A percentile compares a stretch with the other conserved stretches of the same genome.
These are phyloP conservation scores for Epinotia bilunana DNA, from an alignment of 2,888 invertebrate genomes.

Conservation along the genomic window DNA sequence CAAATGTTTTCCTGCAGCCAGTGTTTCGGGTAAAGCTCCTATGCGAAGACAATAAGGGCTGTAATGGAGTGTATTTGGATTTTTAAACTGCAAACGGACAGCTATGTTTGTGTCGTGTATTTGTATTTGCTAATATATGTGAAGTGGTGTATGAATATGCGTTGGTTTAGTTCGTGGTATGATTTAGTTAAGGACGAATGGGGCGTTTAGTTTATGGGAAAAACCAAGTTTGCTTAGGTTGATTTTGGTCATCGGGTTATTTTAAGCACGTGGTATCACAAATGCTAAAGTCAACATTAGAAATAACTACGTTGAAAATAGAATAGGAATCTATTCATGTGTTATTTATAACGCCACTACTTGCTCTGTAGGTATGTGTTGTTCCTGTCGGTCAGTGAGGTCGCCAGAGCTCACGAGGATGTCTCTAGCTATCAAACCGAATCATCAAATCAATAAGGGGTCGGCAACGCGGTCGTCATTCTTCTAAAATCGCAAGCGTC, in stretches of 20 bases:
- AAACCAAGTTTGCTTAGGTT: slow-evolving; percentile 3
- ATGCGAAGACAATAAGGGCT: background rate
- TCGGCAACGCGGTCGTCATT: too few relatives aligned
- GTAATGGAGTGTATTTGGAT: background rate
- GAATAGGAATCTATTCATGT: background rate
- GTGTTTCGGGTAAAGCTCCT: background rate
- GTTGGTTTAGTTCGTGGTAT: slow-evolving; percentile 16
- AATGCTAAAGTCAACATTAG: background rate
- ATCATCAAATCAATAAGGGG: too few relatives aligned
- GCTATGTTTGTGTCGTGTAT: slow-evolving; percentile 6
- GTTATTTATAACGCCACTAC: background rate
- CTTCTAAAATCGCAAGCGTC: too few relatives aligned
- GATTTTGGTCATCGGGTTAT: background rate
- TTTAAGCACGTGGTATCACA: background rate
- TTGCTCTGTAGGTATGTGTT: too few relatives aligned
- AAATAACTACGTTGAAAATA: background rate
- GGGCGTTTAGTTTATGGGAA: slow-evolving; percentile 10
- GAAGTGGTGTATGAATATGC: slow-evolving; percentile 25
- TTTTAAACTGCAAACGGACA: background rate
- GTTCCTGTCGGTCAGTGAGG: too few relatives aligned
- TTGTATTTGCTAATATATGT: slow-evolving; percentile 34
- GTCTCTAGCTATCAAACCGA: too few relatives aligned
- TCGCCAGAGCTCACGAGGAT: too few relatives aligned
- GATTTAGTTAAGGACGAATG: background rate
- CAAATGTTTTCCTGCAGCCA: slow-evolving; percentile 1